Percentiles rank a stretch among this genome's conserved stretches.
These are phyloP conservation scores for Acanthoscelides obtectus DNA, from an alignment of 2,888 invertebrate species.

Conservation along the genomic window DNA sequence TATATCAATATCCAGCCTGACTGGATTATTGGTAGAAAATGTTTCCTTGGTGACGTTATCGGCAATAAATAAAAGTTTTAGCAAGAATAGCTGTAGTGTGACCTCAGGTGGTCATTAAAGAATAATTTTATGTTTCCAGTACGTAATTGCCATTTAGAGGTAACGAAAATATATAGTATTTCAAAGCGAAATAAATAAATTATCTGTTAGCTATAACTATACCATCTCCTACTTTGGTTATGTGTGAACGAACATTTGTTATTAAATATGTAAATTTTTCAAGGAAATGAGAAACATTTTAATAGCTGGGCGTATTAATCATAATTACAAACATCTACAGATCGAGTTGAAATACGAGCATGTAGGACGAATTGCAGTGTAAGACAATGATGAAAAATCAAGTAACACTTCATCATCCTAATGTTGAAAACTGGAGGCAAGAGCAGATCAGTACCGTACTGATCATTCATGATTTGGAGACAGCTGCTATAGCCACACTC, in stretches of 20 bases:
- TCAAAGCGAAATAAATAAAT: background rate
- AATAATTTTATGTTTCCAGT: background rate
- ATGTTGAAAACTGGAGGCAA: too few relatives aligned
- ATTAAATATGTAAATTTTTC: background rate
- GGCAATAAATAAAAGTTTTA: background rate
- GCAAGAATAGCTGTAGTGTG: background rate
- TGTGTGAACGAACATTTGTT: background rate
- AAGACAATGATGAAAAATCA: background rate
- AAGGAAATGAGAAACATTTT: background rate
- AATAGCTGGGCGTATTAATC: background rate
- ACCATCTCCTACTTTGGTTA: background rate
- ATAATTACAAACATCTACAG: background rate
- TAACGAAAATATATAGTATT: background rate
- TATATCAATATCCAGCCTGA: too few relatives aligned
- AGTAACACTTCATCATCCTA: too few relatives aligned
- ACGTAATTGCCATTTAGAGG: background rate
- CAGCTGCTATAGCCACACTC: too few relatives aligned
- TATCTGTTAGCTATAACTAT: background rate
- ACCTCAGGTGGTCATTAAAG: background rate
- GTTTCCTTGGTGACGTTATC: background rate
- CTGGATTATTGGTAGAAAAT: background rate
- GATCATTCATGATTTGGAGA: too few relatives aligned
- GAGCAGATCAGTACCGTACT: too few relatives aligned
- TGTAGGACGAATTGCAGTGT: background rate
- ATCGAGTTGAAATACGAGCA: background rate